A percentile compares a stretch with the other conserved stretches of the same genome.
Conservation (phyloP, 2,797 vertebrate species). For the Eidolon dupreanum region DNA sequence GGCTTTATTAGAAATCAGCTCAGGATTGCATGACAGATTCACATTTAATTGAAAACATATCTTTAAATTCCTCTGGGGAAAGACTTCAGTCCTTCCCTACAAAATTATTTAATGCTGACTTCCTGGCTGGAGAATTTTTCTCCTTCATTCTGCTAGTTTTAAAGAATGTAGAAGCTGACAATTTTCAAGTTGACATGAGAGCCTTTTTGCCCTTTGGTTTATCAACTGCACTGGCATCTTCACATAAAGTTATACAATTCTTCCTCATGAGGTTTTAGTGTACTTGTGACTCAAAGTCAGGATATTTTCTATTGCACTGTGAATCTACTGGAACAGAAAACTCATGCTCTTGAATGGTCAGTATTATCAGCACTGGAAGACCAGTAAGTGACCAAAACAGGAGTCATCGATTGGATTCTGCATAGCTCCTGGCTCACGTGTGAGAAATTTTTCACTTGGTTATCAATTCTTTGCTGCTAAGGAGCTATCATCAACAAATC, state of each 20-base stretch:
- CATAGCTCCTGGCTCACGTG: neutral
- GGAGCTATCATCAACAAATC: neutral
- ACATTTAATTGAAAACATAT: conserved; percentile 1
- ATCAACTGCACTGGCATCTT: neutral
- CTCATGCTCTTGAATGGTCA: neutral
- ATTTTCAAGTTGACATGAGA: neutral
- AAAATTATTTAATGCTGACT: neutral
- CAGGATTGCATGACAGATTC: neutral
- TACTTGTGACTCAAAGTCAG: neutral
- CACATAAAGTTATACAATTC: neutral
- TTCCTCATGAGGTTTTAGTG: neutral
- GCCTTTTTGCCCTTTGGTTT: neutral
- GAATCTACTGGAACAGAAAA: neutral
- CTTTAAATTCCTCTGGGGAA: conserved; percentile 12
- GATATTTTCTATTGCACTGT: neutral
- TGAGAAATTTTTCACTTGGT: neutral
- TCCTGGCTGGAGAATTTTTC: neutral
- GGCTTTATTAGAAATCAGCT: neutral
- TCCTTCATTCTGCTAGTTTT: neutral
- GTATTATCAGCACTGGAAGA: neutral
- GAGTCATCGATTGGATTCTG: neutral
- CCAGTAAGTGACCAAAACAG: neutral
- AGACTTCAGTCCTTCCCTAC: neutral
- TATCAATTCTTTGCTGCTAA: neutral
- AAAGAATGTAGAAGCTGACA: neutral